These are phyloP conservation scores for Pseudomugil gertrudae DNA, from an alignment of 2,797 vertebrate species.

Conservation along the genomic window DNA sequence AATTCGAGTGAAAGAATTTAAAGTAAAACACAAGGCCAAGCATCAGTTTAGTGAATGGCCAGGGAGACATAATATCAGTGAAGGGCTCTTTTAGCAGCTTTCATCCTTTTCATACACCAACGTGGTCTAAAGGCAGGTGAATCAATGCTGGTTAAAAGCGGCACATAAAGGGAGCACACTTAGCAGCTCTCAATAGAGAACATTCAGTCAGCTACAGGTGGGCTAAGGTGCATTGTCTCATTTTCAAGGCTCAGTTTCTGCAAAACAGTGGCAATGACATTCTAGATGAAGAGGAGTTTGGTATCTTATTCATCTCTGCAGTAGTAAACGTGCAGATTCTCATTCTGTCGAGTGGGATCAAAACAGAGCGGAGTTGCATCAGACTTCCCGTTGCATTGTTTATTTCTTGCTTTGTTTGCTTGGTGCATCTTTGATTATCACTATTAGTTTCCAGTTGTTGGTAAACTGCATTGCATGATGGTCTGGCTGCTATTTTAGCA, in stretches of 20 bases:
- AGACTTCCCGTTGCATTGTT: conserved; percentile 30
- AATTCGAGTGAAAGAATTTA: conserved; percentile 45
- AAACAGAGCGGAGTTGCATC: conserved; percentile 55
- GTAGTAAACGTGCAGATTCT: conserved; percentile 42
- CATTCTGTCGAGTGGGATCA: conserved; percentile 38
- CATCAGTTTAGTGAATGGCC: conserved; percentile 55
- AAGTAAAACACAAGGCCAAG: conserved; percentile 51
- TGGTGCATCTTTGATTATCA: conserved; percentile 71
- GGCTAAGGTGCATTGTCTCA: conserved; percentile 45
- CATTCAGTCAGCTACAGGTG: conserved; percentile 45
- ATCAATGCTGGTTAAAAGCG: conserved; percentile 68
- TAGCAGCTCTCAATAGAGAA: conserved; percentile 45
- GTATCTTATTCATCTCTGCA: conserved; percentile 37
- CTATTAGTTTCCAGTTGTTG: conserved; percentile 70
- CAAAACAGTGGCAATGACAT: conserved; percentile 41
- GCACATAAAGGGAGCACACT: conserved; percentile 59
- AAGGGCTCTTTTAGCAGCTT: conserved; percentile 55
- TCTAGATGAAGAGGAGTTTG: conserved; percentile 33
- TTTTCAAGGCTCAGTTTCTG: conserved; percentile 42
- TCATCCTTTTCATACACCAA: conserved; percentile 61
- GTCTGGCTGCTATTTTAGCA: conserved; percentile 67
- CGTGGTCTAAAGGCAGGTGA: conserved; percentile 60
- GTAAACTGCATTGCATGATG: conserved; percentile 72
- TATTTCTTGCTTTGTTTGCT: conserved; percentile 39
- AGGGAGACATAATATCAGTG: conserved; percentile 63